Percentiles rank a stretch among this genome's conserved stretches.
Evolutionary conservation across 2,888 invertebrate species (phyloP).

Genomic region (Chrysolina haemoptera): DNA sequence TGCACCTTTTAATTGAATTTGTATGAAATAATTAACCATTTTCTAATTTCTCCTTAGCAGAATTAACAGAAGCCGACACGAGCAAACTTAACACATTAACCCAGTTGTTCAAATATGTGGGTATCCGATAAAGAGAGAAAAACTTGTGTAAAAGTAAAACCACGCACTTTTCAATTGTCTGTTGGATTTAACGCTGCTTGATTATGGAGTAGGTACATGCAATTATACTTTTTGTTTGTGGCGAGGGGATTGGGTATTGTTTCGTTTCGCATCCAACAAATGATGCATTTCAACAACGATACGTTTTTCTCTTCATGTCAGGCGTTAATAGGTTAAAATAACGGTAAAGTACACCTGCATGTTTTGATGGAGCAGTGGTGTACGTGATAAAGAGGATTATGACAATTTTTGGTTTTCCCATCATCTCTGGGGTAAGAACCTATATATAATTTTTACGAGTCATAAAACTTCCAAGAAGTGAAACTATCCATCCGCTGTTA

Average conservation of each 20-base stretch:
- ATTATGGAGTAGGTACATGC: slow-evolving; percentile 12
- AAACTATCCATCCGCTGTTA: too few species aligned
- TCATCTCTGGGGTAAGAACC: not conserved
- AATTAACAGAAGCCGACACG: slow-evolving; percentile 20
- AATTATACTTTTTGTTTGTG: slow-evolving; percentile 14
- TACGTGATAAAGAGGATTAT: not conserved
- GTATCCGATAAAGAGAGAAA: slow-evolving; percentile 26
- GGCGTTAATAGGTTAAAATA: slow-evolving; percentile 16
- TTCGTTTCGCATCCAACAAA: slow-evolving; percentile 8
- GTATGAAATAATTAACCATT: slow-evolving; percentile 13
- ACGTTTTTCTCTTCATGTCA: slow-evolving; percentile 12
- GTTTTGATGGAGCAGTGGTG: slow-evolving; percentile 8
- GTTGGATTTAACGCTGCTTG: slow-evolving; percentile 12
- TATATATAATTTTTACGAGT: too few species aligned
- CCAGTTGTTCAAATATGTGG: slow-evolving; percentile 29
- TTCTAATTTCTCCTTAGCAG: slow-evolving; percentile 21
- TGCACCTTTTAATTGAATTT: slow-evolving; percentile 20
- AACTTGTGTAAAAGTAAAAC: slow-evolving; percentile 23
- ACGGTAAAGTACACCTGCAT: not conserved
- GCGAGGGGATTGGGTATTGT: slow-evolving; percentile 10
- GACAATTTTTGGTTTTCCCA: not conserved
- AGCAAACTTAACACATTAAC: slow-evolving; percentile 28
- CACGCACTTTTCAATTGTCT: slow-evolving; percentile 20
- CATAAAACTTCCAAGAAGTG: too few species aligned
- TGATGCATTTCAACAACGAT: slow-evolving; percentile 11